Percentiles rank a stretch among this genome's conserved stretches.
phyloP scores from a whole-genome alignment of 1,140 invertebrate species.

The Venustaconcha ellipsiformis region DNA sequence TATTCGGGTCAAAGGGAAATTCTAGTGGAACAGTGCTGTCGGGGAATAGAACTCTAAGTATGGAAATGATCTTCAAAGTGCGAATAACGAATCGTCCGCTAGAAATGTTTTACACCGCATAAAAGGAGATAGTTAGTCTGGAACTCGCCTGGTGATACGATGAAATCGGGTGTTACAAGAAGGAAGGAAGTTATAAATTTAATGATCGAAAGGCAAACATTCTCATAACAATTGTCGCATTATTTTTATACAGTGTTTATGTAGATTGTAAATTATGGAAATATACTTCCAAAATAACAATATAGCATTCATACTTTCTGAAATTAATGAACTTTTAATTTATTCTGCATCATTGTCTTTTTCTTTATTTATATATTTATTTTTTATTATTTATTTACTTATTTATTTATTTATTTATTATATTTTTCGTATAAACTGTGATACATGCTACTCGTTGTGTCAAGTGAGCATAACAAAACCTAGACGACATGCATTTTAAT shows the following conservation, averaged over 20 bases:
- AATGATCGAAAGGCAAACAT: too few relatives aligned
- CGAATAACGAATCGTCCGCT: background rate
- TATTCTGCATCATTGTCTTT: too few relatives aligned
- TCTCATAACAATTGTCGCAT: too few relatives aligned
- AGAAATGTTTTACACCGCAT: background rate
- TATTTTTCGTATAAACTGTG: too few relatives aligned
- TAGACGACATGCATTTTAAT: too few relatives aligned
- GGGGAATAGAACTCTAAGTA: background rate
- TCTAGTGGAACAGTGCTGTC: background rate
- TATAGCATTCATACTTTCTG: background rate
- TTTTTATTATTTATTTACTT: too few relatives aligned
- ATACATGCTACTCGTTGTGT: too few relatives aligned
- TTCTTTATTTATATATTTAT: too few relatives aligned
- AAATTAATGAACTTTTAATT: background rate
- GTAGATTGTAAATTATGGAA: background rate
- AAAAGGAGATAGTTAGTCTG: background rate
- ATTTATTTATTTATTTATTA: too few relatives aligned
- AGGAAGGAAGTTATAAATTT: conserved; percentile 4
- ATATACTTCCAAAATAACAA: background rate
- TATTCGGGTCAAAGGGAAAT: conserved; percentile 3
- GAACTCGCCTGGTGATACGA: conserved; percentile 15
- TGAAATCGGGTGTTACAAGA: conserved; percentile 19
- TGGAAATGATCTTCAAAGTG: background rate
- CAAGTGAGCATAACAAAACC: too few relatives aligned
- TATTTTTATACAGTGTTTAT: background rate